Conservation (phyloP, 92 coral and sea anemone species). For the Heteractis magnifica region DNA sequence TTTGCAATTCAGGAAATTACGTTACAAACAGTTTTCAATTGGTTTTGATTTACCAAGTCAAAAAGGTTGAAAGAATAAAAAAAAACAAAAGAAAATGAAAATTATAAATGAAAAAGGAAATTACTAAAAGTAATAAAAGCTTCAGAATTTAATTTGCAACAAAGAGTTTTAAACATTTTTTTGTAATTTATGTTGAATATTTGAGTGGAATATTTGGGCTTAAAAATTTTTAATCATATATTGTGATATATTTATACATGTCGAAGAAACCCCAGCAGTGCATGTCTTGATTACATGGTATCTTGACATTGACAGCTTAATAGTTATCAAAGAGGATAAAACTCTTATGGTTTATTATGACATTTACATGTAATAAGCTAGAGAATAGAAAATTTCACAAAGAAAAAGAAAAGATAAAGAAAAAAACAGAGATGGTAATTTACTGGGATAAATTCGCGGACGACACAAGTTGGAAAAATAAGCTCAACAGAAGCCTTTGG, state of each 20-base stretch:
- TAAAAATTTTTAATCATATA: neutral
- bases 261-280: neutral
- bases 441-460: too few species aligned
- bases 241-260: neutral
- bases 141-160: neutral
- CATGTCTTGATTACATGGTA: slow-evolving; percentile 16
- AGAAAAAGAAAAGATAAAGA: too few species aligned
- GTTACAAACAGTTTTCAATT: slow-evolving; percentile 17
- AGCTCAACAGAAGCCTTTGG: neutral
- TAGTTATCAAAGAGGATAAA: slow-evolving; percentile 4
- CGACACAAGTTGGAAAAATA: too few species aligned
- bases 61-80: neutral
- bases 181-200: neutral
- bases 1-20: slow-evolving; percentile 31
- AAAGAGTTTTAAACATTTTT: neutral
- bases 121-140: neutral
- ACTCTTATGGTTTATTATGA: neutral
- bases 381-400: too few species aligned
- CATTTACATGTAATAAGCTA: slow-evolving; percentile 6
- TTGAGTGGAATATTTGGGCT: neutral
- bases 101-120: neutral
- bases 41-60: neutral
- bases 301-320: slow-evolving; percentile 29
- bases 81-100: neutral
- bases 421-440: too few species aligned